Evolutionary conservation across 2,888 invertebrate species (phyloP).

Genomic region (Morpho helenor): DNA sequence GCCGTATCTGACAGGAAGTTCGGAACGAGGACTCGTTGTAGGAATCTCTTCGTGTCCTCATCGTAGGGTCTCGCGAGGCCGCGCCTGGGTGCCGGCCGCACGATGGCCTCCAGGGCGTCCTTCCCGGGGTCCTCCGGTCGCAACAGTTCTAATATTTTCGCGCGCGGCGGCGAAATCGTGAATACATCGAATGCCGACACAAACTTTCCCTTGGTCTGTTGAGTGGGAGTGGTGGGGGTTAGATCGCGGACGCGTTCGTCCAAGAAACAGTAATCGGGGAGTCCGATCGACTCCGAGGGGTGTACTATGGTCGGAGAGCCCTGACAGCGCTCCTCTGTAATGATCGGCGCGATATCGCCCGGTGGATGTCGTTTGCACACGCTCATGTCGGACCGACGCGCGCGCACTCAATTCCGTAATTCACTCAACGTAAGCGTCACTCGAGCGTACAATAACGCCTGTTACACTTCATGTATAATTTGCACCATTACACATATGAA

Average conservation of each 20-base stretch:
- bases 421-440: conserved; percentile 32
- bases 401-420: conserved; percentile 37
- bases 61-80: conserved; percentile 59
- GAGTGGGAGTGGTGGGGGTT: conserved; percentile 56
- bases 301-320: conserved; percentile 45
- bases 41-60: conserved; percentile 63
- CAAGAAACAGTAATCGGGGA: conserved; percentile 57
- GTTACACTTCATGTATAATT: conserved; percentile 19
- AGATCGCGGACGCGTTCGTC: conserved; percentile 59
- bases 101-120: conserved; percentile 65
- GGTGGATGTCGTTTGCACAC: conserved; percentile 29
- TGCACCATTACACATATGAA: conserved; percentile 21
- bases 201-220: conserved; percentile 55
- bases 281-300: conserved; percentile 57
- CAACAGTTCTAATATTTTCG: conserved; percentile 61
- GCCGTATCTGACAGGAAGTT: conserved; percentile 29
- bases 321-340: conserved; percentile 49
- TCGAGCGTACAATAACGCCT: conserved; percentile 26
- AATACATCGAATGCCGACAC: conserved; percentile 58
- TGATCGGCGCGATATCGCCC: conserved; percentile 32
- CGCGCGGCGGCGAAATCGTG: conserved; percentile 56
- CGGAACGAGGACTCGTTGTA: conserved; percentile 54
- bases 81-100: conserved; percentile 59
- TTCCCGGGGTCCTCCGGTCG: conserved; percentile 61
- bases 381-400: conserved; percentile 50